Base-by-base conservation (phyloP, 2,888 invertebrate species). In the Isotomurus palustris region DNA sequence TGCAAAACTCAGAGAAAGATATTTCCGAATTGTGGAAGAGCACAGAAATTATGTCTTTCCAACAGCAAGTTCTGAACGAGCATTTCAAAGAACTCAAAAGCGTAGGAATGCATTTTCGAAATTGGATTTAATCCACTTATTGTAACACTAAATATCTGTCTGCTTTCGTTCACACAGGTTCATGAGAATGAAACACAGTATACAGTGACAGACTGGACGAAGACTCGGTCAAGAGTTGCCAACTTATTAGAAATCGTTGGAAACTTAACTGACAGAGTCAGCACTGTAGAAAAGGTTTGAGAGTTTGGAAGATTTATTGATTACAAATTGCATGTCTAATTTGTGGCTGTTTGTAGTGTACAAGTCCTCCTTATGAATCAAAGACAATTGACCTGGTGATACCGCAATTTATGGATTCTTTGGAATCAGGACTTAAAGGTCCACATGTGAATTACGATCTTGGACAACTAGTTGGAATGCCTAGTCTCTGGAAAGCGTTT, bases 1-100 rank as follows among this genome's bases (percentile, higher is more conserved):
- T 61, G 10, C 38, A 41, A 1, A 49, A n/a, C 25, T 52, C 53
- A 2, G 61, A 64, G 43, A 43, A 57, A 14, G 64, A 64, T 27
- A 51, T 64, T 43, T 53, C 61, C 12, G 64, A 64, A 19, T 32
- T 64, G n/a, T 64, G 64, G 64, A 64, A 64, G 41, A 59, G 57
- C 35, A 59, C 64, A 4, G 64, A 64, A 56, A 64, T 64, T 35
- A 53, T 64, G 1, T 61, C 61, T 0, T 64, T 61, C 32, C 64
- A 64, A 28, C 64, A 64, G 25, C 61, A 61, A 44, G 56, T 52
- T 1, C 59, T 64, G 25, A 41, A 35, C 21, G 56, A 56, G 38
- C 50, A 44, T 35, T 24, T 51, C 14, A 56, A 56, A 36, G 27
- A 25, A 14, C 25, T 56, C 4, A 32, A 56, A 56, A 35, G 24